Percentiles rank a stretch among this genome's conserved stretches.
phyloP scores from a whole-genome alignment of 92 coral and sea anemone genomes.

The Siderastrea radians region DNA sequence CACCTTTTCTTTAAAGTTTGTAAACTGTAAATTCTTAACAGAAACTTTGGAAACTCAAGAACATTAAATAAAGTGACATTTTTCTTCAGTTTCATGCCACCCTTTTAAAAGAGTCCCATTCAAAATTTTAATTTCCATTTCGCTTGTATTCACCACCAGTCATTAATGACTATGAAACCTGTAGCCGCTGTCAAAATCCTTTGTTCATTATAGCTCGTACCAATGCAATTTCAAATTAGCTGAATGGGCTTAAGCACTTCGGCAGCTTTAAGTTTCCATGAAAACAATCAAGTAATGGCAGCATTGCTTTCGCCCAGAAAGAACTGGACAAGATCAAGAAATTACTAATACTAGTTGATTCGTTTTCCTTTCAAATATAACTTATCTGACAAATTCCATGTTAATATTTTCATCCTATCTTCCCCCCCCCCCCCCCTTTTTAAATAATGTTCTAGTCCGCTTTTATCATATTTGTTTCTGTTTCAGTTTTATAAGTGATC shows the following conservation, averaged over 20 bases:
- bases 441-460: neutral
- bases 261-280: neutral
- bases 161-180: constrained; percentile 12
- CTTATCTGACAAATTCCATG: too few species aligned
- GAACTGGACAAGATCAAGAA: too few species aligned
- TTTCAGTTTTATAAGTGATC: too few species aligned
- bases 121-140: constrained; percentile 45
- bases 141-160: constrained; percentile 45
- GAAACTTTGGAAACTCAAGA: neutral
- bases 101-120: neutral
- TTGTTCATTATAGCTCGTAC: constrained; percentile 17
- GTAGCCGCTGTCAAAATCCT: constrained; percentile 24
- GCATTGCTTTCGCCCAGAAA: too few species aligned
- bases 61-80: constrained; percentile 7
- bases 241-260: neutral
- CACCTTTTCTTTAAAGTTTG: neutral
- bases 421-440: neutral
- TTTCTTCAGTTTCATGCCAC: neutral
- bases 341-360: too few species aligned
- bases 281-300: neutral
- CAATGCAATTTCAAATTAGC: constrained; percentile 18
- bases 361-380: too few species aligned
- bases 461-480: neutral
- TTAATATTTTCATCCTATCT: neutral
- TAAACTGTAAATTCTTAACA: neutral